Evolutionary conservation across 2,113 vertebrate genomes (phyloP).

Genomic region (Nanorana parkeri): DNA sequence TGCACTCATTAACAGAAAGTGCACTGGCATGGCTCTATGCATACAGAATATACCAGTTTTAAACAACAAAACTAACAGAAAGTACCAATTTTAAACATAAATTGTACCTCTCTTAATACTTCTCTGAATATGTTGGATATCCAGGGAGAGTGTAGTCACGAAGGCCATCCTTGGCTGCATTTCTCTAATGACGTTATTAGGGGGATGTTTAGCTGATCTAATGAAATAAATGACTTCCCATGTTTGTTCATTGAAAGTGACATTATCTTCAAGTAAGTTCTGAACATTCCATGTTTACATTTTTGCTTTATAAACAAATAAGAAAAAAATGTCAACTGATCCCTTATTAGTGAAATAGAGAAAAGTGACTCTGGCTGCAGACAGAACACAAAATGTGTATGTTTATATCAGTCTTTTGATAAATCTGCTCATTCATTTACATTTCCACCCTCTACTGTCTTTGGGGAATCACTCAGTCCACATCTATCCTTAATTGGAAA

Average conservation of each 20-base stretch:
- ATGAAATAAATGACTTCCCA: background rate
- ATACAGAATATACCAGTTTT: too few relatives aligned
- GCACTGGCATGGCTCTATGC: too few relatives aligned
- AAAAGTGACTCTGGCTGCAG: background rate
- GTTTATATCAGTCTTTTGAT: background rate
- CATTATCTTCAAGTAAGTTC: background rate
- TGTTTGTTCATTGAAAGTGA: slow-evolving; percentile 2
- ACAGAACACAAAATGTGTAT: background rate
- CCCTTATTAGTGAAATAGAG: background rate
- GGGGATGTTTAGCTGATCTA: background rate
- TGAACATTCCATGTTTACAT: slow-evolving; percentile 8
- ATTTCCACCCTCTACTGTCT: too few relatives aligned
- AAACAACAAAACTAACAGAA: too few relatives aligned
- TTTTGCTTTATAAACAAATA: background rate
- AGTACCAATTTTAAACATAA: too few relatives aligned
- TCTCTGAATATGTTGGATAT: background rate
- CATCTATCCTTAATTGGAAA: too few relatives aligned
- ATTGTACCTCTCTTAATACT: too few relatives aligned
- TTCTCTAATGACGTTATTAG: background rate
- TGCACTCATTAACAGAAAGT: too few relatives aligned
- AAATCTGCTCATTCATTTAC: too few relatives aligned
- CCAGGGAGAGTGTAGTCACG: background rate
- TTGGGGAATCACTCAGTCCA: too few relatives aligned
- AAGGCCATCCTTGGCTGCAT: background rate
- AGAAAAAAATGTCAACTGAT: background rate